phyloP scores from a whole-genome alignment of 1,140 invertebrate species.

The Chironomus striatipennis region DNA sequence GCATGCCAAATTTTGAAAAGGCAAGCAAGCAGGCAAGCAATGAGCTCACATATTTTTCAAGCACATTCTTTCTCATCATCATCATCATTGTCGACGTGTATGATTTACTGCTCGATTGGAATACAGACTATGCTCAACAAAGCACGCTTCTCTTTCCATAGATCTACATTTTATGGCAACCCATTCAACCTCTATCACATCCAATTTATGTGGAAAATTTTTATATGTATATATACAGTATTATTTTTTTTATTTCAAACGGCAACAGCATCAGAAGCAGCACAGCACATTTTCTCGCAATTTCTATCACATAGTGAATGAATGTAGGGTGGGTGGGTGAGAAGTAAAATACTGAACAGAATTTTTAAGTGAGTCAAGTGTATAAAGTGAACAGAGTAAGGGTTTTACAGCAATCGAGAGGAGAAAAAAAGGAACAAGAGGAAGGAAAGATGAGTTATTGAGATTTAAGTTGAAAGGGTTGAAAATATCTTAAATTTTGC shows the following conservation, averaged over 20 bases:
- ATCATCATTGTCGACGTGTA: conserved; percentile 8
- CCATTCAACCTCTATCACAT: conserved; percentile 28
- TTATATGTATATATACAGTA: conserved; percentile 36
- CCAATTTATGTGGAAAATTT: conserved; percentile 33
- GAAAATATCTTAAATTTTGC: neutral
- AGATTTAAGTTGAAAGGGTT: conserved; percentile 1
- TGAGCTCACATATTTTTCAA: neutral
- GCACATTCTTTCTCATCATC: conserved; percentile 12
- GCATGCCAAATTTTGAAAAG: too few species aligned
- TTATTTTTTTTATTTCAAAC: conserved; percentile 27
- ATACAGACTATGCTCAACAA: neutral
- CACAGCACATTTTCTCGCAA: neutral
- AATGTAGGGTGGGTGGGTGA: neutral
- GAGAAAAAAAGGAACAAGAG: neutral
- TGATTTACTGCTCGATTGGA: conserved; percentile 6
- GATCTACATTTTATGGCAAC: neutral
- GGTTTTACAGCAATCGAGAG: too few species aligned
- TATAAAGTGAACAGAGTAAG: too few species aligned
- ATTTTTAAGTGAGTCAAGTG: too few species aligned
- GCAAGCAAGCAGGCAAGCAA: neutral
- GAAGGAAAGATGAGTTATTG: conserved; percentile 12
- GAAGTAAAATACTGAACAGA: neutral
- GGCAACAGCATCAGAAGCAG: neutral
- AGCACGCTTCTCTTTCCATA: neutral
- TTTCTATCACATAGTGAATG: neutral